phyloP scores from a whole-genome alignment of 2,888 invertebrate species.

The Mesopsocus fuscifrons region DNA sequence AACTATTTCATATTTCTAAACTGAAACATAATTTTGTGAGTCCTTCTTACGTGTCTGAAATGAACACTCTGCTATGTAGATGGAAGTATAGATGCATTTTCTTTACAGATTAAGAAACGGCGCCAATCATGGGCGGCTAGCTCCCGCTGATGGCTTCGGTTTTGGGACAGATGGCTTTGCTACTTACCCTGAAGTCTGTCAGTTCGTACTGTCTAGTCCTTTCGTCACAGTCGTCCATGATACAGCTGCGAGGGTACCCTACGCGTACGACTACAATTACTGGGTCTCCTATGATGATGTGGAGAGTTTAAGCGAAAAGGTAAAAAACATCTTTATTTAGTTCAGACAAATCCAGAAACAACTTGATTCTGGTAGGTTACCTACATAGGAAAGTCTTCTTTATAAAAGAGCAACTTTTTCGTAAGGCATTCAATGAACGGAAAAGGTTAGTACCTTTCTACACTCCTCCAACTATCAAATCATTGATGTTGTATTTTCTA shows the following conservation, averaged over 20 bases:
- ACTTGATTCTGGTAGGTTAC: too few species aligned
- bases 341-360: too few species aligned
- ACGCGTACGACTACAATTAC: constrained; percentile 42
- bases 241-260: constrained; percentile 52
- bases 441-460: too few species aligned
- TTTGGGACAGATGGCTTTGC: constrained; percentile 49
- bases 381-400: too few species aligned
- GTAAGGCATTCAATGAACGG: too few species aligned
- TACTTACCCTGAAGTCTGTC: constrained; percentile 47
- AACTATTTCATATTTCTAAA: too few species aligned
- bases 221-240: constrained; percentile 42
- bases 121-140: constrained; percentile 40
- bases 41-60: too few species aligned
- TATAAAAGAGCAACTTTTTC: too few species aligned
- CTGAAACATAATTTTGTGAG: too few species aligned
- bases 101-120: neutral
- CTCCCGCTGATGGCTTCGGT: constrained; percentile 53
- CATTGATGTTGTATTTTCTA: constrained; percentile 39
- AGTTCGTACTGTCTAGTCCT: constrained; percentile 34
- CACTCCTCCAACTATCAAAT: constrained; percentile 27
- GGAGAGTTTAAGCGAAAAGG: constrained; percentile 49
- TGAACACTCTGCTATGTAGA: too few species aligned
- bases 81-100: too few species aligned
- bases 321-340: constrained; percentile 18
- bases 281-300: constrained; percentile 73